phyloP scores from a whole-genome alignment of 2,797 vertebrate species.

The Phataginus tetradactyla region DNA sequence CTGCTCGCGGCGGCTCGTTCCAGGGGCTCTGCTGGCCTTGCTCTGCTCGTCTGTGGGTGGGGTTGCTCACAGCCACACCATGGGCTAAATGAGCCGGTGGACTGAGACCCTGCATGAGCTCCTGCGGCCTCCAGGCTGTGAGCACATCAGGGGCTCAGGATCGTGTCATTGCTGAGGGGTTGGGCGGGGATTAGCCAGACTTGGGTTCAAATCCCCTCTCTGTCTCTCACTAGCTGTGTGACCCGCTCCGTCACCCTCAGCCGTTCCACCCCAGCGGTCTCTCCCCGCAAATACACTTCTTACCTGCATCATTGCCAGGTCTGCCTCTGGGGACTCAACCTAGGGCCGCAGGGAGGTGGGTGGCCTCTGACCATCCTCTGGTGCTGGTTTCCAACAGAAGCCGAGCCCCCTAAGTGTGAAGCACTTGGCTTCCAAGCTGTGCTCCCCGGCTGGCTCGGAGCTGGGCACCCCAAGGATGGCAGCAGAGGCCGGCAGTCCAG shows the following conservation, averaged over 20 bases:
- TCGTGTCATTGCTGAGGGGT: not conserved
- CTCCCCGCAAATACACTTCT: accelerated
- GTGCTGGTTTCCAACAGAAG: conserved; percentile 51
- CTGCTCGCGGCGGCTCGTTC: not conserved
- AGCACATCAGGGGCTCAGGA: not conserved
- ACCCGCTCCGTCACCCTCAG: not conserved
- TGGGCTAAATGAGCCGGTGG: no score
- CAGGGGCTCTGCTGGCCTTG: not conserved
- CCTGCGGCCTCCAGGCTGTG: not conserved
- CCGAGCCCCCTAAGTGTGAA: not conserved
- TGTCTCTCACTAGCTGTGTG: not conserved
- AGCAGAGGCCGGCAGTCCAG: not conserved
- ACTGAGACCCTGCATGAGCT: not conserved
- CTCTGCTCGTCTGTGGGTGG: not conserved
- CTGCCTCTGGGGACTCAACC: no score
- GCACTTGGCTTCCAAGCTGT: conserved; percentile 36
- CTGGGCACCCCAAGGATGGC: not conserved
- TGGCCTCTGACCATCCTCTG: accelerated
- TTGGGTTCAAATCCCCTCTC: not conserved
- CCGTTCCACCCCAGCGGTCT: no score
- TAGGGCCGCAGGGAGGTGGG: not conserved
- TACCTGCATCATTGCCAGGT: not conserved
- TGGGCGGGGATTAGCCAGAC: not conserved
- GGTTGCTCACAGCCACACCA: not conserved
- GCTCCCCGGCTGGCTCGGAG: not conserved